Evolutionary conservation across 2,797 vertebrate genomes (phyloP), one percentile per base, ranked within the genome.

Genomic region (Hemibagrus guttatus): DNA sequence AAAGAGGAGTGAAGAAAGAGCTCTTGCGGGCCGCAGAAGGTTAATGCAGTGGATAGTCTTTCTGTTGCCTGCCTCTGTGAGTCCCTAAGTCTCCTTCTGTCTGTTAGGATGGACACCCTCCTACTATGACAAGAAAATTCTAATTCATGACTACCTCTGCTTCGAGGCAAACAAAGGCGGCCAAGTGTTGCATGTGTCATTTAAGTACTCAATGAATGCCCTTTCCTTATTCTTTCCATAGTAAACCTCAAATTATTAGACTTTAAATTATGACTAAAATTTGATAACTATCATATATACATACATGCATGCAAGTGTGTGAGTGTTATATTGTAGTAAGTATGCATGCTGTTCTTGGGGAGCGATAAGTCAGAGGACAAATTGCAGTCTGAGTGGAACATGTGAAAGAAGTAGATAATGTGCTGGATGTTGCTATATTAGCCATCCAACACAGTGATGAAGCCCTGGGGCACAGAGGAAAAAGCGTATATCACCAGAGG

Each of bases 31-130:
- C 96, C 94, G 95, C 92, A 94, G 96, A 97, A 97, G 96, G 95
- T 98, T 97, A 99, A 98, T 97, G 97, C 96, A 97, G 96, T 96
- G 96, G 97, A 98, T 99, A 97, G 96, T 97, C 98, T 99, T 99
- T 97, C 96, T 95, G 95, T 90, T 95, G 94, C 94, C 92, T 90
- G 84, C 91, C 92, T 94, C 91, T 93, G 56, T 80, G 84, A 86
- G 76, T 66, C 88, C 93, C 84, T 83, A 87, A 87, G 91, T 92
- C 89, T 92, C 95, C 96, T 93, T 94, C 84, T 86, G 72, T 86
- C 85, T 90, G 76, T 83, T 81, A 49, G 81, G 87, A 87, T 85
- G 79, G 87, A 74, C 78, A 84, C 59, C 69, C 54, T 83, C 31
- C 83, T 66, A 39, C 64, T n/a, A 76, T 49, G 46, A 42, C 66